These are phyloP conservation scores for Oryzias melastigma DNA, from an alignment of 2,113 vertebrate genomes.

Conservation along the genomic window DNA sequence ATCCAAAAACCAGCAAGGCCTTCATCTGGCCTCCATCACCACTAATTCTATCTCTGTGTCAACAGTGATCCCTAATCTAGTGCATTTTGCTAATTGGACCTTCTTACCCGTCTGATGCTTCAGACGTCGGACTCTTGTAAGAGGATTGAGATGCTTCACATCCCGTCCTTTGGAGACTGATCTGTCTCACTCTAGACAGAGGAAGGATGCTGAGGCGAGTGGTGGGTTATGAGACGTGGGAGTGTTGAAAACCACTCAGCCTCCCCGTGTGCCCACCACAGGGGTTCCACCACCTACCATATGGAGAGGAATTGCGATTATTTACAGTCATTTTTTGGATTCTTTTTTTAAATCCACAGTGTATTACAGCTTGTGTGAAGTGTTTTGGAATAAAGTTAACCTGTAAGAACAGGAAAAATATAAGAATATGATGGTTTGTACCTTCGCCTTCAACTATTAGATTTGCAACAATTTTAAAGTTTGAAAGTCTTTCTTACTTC, in stretches of 20 bases:
- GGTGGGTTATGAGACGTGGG: slow-evolving; percentile 43
- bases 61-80: slow-evolving; percentile 62
- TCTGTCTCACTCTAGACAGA: slow-evolving; percentile 52
- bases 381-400: slow-evolving; percentile 10
- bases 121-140: slow-evolving; percentile 75
- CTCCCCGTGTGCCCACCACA: slow-evolving; percentile 64
- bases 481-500: too few relatives aligned
- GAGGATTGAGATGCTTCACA: slow-evolving; percentile 70
- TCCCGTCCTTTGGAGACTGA: slow-evolving; percentile 45
- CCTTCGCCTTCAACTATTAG: too few relatives aligned
- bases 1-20: neutral
- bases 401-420: neutral
- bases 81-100: slow-evolving; percentile 71
- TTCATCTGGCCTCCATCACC: neutral
- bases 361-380: neutral
- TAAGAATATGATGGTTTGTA: too few relatives aligned
- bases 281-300: slow-evolving; percentile 55
- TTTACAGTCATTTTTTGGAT: slow-evolving; percentile 13
- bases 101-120: slow-evolving; percentile 69
- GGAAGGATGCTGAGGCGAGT: slow-evolving; percentile 29
- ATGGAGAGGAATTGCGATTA: slow-evolving; percentile 58
- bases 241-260: slow-evolving; percentile 44
- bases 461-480: too few relatives aligned
- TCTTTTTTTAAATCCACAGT: slow-evolving; percentile 20
- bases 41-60: slow-evolving; percentile 3